Evolutionary conservation across 2,888 invertebrate genomes (phyloP).

Genomic region (Macroteleia sp.): DNA sequence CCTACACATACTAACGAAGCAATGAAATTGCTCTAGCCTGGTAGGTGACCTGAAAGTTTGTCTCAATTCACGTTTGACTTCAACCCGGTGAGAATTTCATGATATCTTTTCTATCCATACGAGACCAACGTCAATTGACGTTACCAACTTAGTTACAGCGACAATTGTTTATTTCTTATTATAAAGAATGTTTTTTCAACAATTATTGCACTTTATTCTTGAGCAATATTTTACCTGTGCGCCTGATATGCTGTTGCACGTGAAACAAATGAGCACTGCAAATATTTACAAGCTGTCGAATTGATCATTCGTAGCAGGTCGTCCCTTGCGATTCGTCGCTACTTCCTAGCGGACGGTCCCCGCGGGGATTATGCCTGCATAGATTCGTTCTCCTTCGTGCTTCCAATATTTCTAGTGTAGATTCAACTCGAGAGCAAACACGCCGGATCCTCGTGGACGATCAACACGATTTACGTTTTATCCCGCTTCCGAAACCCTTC

Average conservation of each 20-base stretch:
- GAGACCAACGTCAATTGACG: too few species aligned
- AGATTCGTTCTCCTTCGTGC: constrained; percentile 66
- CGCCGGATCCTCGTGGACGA: constrained; percentile 59
- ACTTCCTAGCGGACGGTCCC: constrained; percentile 58
- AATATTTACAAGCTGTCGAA: constrained; percentile 57
- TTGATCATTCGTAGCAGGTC: constrained; percentile 44
- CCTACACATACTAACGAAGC: too few species aligned
- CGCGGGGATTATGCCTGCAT: constrained; percentile 72
- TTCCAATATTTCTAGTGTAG: constrained; percentile 66
- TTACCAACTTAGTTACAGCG: too few species aligned
- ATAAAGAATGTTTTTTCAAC: too few species aligned
- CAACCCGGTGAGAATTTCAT: too few species aligned
- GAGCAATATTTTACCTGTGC: not conserved
- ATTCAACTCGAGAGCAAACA: constrained; percentile 61
- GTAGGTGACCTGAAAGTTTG: too few species aligned
- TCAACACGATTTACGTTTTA: constrained; percentile 73
- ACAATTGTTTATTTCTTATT: too few species aligned
- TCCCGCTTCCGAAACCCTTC: constrained; percentile 70
- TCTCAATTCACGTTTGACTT: too few species aligned
- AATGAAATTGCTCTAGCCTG: too few species aligned
- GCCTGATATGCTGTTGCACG: constrained; percentile 19
- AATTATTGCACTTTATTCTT: too few species aligned
- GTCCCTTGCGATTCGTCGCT: constrained; percentile 15
- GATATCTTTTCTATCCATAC: too few species aligned
- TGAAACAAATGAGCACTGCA: constrained; percentile 42